Base-by-base conservation (phyloP, 2,113 vertebrate genomes). In the Formicarius rufipectus region DNA sequence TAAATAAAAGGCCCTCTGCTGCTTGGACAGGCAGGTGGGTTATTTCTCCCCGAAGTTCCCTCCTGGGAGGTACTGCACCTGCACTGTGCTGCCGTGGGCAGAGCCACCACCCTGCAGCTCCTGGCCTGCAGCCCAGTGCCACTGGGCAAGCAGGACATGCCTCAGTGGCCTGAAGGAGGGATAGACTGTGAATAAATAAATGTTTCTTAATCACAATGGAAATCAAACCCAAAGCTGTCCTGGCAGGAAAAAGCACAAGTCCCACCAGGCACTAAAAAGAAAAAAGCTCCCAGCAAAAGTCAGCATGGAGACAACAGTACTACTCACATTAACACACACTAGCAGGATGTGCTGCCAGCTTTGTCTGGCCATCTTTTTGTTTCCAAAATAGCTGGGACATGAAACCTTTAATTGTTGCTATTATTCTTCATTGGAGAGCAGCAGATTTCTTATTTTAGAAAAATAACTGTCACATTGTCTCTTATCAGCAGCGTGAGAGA, bases 351-450 rank as follows among this genome's bases (percentile, higher is more conserved):
- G 0, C 45, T 68, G 76, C 49, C 12, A 25, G 47, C 42, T 77
- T 74, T 23, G 8, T 44, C 64, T 73, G 42, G 88, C 20, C 6
- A 0, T 39, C 30, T 17, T 79, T 89, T 71, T 79, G 52, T 93
- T 93, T 89, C 80, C 58, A 81, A 90, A 94, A 94, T 76, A 82
- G 71, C 66, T n/a, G 67, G 52, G 74, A 87, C 77, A 81, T 12
- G 4, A 75, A 93, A 67, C 84, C 33, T 93, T 82, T 89, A 89
- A 87, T 60, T 73, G 84, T 31, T 84, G 52, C 53, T 78, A 73
- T 89, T 74, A 63, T 67, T 80, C 69, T 90, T 75, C 60, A 31
- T 25, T 52, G 62, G 62, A 76, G 28, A 67, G 37, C 10, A 90
- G 55, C 28, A 66, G 58, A 79, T 52, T 85, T 77, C 63, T 82